These are phyloP conservation scores for Chionis minor DNA, from an alignment of 2,113 vertebrate species.

Conservation along the genomic window DNA sequence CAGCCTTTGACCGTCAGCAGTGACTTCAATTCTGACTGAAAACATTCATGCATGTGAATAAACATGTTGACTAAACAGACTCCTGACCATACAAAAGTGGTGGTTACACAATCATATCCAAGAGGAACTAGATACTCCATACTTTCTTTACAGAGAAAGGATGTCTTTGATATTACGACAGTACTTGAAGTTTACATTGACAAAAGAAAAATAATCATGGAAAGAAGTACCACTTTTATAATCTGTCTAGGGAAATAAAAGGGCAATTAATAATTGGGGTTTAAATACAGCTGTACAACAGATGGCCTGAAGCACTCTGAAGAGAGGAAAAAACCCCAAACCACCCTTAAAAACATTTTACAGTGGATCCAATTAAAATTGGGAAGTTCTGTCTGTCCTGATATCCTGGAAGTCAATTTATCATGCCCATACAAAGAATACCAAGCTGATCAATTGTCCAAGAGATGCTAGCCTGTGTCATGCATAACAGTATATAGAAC, in stretches of 20 bases:
- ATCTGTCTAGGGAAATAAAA: background rate
- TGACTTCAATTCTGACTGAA: background rate
- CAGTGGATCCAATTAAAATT: background rate
- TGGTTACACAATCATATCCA: background rate
- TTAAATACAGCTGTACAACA: background rate
- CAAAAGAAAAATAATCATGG: background rate
- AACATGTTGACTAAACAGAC: background rate
- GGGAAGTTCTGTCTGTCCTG: background rate
- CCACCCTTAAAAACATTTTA: background rate
- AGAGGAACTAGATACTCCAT: background rate
- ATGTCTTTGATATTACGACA: background rate
- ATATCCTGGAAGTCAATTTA: background rate
- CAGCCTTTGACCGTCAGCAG: background rate
- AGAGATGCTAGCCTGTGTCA: background rate
- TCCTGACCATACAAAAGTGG: background rate
- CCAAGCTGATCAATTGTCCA: background rate
- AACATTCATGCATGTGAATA: background rate
- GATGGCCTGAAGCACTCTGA: background rate
- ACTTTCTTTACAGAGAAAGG: background rate
- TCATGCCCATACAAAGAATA: background rate
- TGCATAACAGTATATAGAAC: background rate
- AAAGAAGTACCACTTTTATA: background rate
- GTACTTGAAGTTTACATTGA: background rate
- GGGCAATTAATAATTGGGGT: background rate
- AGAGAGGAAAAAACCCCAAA: background rate